Percentiles rank a stretch among this genome's conserved stretches.
Conservation (phyloP, 2,888 invertebrate genomes). For the Papilio protenor region DNA sequence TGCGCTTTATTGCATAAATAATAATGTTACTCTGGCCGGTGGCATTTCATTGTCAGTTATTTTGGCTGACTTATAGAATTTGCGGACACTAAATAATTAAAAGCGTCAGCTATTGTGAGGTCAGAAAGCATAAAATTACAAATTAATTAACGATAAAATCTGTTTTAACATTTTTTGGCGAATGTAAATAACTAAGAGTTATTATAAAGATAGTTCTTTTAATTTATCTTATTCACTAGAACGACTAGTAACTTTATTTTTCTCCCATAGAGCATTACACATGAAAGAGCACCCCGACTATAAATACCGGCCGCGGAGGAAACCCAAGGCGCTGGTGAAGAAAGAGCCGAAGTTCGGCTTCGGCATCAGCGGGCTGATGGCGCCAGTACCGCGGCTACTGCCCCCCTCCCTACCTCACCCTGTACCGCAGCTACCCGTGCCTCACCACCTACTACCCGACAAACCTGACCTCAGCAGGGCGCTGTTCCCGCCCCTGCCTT, state of each 20-base stretch:
- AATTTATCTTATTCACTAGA: background rate
- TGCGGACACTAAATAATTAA: constrained; percentile 51
- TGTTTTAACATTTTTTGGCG: background rate
- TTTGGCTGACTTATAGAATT: constrained; percentile 59
- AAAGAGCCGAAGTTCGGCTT: constrained; percentile 91
- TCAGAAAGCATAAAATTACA: background rate
- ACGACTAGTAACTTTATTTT: constrained; percentile 4
- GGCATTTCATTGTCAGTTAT: constrained; percentile 74
- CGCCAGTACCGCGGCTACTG: constrained; percentile 82
- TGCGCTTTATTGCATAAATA: constrained; percentile 84
- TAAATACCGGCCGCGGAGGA: constrained; percentile 94
- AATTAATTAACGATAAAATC: background rate
- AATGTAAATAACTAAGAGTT: background rate
- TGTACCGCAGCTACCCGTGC: constrained; percentile 74
- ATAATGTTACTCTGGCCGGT: constrained; percentile 80
- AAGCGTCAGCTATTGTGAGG: constrained; percentile 7
- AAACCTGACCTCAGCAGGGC: constrained; percentile 88
- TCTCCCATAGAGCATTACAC: constrained; percentile 90
- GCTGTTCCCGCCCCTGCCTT: constrained; percentile 89
- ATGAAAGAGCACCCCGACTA: constrained; percentile 98
- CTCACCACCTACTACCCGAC: constrained; percentile 80
- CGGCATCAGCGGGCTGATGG: constrained; percentile 86
- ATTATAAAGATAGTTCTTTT: too few species aligned
- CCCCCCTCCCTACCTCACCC: constrained; percentile 76
- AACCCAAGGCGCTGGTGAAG: constrained; percentile 93